A percentile compares a stretch with the other conserved stretches of the same genome.
Evolutionary conservation across 2,888 invertebrate genomes (phyloP).

Genomic region (Chrysolina americana): DNA sequence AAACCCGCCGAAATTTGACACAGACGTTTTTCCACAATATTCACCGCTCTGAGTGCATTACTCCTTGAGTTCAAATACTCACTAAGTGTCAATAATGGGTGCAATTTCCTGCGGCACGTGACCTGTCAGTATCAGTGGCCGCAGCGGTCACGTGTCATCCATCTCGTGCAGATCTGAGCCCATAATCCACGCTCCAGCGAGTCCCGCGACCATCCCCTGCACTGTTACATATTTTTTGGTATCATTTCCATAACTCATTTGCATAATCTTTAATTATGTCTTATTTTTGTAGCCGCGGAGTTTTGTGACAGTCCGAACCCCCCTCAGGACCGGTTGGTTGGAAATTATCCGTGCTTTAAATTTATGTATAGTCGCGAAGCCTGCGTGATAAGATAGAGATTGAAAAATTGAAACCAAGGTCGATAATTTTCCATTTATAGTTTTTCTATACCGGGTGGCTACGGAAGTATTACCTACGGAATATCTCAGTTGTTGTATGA

Average conservation of each 20-base stretch:
- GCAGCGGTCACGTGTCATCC: slow-evolving; percentile 67
- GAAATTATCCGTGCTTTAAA: no score
- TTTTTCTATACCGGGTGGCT: no score
- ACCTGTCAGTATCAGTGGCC: slow-evolving; percentile 68
- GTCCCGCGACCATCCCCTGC: slow-evolving; percentile 22
- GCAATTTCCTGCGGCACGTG: slow-evolving; percentile 61
- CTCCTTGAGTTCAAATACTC: slow-evolving; percentile 7
- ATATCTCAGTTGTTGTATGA: no score
- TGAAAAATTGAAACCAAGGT: no score
- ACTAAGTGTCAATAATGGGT: slow-evolving; percentile 34
- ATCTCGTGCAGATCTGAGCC: slow-evolving; percentile 64
- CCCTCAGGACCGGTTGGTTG: not conserved
- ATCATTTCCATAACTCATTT: slow-evolving; percentile 10
- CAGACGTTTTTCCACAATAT: no score
- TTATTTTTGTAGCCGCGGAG: not conserved
- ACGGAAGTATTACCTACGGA: no score
- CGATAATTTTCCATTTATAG: no score
- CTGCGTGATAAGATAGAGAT: no score
- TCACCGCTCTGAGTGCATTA: not conserved
- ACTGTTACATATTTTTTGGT: slow-evolving; percentile 2
- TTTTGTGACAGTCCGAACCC: slow-evolving; percentile 1
- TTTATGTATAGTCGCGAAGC: no score
- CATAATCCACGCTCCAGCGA: slow-evolving; percentile 52
- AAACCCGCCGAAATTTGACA: no score
- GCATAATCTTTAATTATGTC: slow-evolving; percentile 18